These are phyloP conservation scores for Marmota monax DNA, from an alignment of 2,113 vertebrate genomes.

Conservation along the genomic window DNA sequence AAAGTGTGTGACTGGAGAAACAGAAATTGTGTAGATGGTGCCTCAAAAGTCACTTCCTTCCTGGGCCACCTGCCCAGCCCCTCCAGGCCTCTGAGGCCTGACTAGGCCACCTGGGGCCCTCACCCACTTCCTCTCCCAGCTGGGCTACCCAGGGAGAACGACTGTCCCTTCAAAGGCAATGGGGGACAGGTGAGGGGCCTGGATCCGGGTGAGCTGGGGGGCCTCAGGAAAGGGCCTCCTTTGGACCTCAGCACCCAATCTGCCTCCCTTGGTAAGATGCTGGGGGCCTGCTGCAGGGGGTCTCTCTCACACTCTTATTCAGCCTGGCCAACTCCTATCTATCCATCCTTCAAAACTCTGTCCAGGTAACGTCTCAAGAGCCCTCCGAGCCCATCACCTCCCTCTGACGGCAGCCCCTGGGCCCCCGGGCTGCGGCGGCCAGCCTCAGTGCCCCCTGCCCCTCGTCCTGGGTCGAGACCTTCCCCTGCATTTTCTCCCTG, in stretches of 20 bases:
- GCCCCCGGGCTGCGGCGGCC: not conserved
- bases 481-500: not conserved
- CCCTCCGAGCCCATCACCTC: not conserved
- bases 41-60: not conserved
- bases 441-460: not conserved
- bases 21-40: rapidly evolving
- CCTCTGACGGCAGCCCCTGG: not conserved
- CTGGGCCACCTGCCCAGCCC: rapidly evolving
- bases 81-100: not conserved
- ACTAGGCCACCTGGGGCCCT: not conserved
- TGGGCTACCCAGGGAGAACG: not conserved
- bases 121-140: rapidly evolving
- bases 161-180: not conserved
- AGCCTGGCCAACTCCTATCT: not conserved
- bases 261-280: not conserved
- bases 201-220: not conserved
- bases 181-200: not conserved
- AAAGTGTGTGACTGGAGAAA: not conserved
- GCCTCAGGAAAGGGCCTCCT: not conserved
- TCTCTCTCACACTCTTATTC: too few species aligned
- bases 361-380: not conserved
- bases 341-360: not conserved
- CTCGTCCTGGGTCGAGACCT: not conserved
- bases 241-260: not conserved
- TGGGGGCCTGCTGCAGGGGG: not conserved